These are phyloP conservation scores for Chrosomus eos DNA, from an alignment of 2,797 vertebrate genomes.

Conservation along the genomic window DNA sequence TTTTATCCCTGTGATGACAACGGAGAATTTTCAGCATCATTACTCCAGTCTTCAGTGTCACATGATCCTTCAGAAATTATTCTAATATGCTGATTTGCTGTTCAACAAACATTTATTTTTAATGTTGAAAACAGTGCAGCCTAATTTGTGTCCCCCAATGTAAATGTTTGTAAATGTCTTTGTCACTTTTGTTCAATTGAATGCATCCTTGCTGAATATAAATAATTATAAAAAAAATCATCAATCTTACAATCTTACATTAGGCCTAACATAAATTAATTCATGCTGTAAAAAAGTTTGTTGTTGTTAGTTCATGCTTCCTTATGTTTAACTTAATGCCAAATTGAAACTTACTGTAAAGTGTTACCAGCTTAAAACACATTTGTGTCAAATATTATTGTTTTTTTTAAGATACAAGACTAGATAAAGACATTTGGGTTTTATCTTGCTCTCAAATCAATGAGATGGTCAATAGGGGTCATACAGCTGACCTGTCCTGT, in stretches of 20 bases:
- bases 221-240: neutral
- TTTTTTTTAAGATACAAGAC: neutral
- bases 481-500: constrained; percentile 41
- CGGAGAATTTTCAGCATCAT: neutral
- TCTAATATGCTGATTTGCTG: neutral
- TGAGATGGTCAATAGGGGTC: constrained; percentile 47
- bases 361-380: neutral
- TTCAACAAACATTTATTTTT: neutral
- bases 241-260: too few relatives aligned
- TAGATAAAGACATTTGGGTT: neutral
- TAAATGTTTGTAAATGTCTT: neutral
- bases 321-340: neutral
- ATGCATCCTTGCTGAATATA: neutral
- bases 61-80: neutral
- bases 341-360: neutral
- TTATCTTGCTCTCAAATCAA: constrained; percentile 28
- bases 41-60: neutral
- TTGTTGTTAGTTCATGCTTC: neutral
- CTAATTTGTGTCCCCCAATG: neutral
- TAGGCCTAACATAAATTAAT: neutral
- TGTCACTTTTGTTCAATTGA: neutral
- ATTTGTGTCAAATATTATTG: neutral
- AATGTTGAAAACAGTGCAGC: neutral
- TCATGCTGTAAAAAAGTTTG: neutral
- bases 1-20: too few relatives aligned